phyloP scores from a whole-genome alignment of 2,888 invertebrate species.

The Cephus rjabovi region DNA sequence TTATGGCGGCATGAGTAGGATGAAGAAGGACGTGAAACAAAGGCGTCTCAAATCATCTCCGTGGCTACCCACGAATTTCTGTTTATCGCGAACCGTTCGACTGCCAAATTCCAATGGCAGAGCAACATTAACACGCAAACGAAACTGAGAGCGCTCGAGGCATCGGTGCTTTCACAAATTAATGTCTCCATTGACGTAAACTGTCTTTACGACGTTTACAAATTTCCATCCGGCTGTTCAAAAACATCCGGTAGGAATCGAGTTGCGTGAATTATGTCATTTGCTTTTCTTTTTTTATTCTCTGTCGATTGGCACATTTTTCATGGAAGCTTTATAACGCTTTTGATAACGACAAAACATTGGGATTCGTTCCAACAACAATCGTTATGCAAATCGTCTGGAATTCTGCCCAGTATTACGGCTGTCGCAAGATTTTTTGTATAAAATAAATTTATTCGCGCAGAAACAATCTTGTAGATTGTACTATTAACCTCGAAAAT shows the following conservation, averaged over 20 bases:
- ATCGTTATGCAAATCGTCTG: neutral
- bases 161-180: neutral
- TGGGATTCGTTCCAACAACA: conserved; percentile 1
- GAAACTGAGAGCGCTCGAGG: neutral
- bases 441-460: neutral
- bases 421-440: neutral
- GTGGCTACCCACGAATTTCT: neutral
- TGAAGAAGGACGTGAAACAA: neutral
- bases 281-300: neutral
- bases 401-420: conserved; percentile 1
- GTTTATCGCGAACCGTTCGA: conserved; percentile 12
- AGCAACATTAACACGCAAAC: conserved; percentile 8
- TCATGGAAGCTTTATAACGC: neutral
- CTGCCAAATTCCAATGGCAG: conserved; percentile 17
- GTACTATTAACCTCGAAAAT: neutral
- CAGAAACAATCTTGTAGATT: neutral
- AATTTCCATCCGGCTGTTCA: neutral
- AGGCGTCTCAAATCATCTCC: neutral
- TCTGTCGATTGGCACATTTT: neutral
- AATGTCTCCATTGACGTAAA: conserved; percentile 2
- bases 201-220: neutral
- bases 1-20: neutral
- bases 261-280: neutral
- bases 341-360: neutral
- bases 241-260: neutral